These are phyloP conservation scores for Drosophila stalkeri DNA, from an alignment of 2,888 invertebrate species.

Conservation along the genomic window DNA sequence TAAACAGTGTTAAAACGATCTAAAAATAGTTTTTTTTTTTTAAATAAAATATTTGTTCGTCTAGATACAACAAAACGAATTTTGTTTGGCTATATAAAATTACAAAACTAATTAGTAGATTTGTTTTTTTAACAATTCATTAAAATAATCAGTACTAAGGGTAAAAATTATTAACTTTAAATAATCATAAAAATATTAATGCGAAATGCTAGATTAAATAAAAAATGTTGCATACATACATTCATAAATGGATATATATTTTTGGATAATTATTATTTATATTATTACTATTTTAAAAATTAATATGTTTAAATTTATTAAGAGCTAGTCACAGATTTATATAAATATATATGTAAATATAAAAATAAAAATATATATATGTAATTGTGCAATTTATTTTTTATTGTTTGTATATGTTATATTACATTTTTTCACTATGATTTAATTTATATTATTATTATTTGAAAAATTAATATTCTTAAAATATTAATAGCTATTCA, in stretches of 20 bases:
- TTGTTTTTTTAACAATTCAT: not conserved
- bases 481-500: not conserved
- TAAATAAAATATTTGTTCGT: not conserved
- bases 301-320: too few relatives aligned
- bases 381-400: too few relatives aligned
- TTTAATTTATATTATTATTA: not conserved
- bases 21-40: slow-evolving; percentile 6
- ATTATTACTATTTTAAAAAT: not conserved
- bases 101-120: slow-evolving; percentile 5
- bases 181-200: not conserved
- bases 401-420: too few relatives aligned
- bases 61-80: not conserved
- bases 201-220: not conserved
- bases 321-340: too few relatives aligned
- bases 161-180: not conserved
- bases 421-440: too few relatives aligned
- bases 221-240: too few relatives aligned
- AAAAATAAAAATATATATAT: too few relatives aligned
- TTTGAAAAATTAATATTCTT: not conserved
- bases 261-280: not conserved
- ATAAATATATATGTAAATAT: too few relatives aligned
- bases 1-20: slow-evolving; percentile 28
- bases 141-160: not conserved
- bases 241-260: too few relatives aligned
- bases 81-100: slow-evolving; percentile 9